Evolutionary conservation across 2,888 invertebrate species (phyloP).

Genomic region (Aricia artaxerxes): DNA sequence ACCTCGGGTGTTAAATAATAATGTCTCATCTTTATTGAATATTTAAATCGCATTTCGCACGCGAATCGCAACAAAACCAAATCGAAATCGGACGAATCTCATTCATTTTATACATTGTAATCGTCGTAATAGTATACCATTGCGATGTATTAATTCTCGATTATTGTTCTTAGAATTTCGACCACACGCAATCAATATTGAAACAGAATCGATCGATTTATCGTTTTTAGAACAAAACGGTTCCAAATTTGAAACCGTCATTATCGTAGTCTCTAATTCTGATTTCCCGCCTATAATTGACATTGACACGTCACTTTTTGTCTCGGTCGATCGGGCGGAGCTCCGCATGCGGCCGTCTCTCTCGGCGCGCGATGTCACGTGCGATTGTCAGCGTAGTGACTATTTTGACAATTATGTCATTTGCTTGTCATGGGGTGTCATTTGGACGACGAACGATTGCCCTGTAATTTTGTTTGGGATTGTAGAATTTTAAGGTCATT

Average conservation of each 20-base stretch:
- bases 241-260: conserved; percentile 77
- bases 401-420: conserved; percentile 81
- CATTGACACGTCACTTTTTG: conserved; percentile 67
- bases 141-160: conserved; percentile 71
- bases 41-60: conserved; percentile 55
- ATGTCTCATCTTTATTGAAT: conserved; percentile 63
- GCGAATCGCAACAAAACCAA: conserved; percentile 40
- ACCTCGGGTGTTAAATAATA: conserved; percentile 59
- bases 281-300: conserved; percentile 80
- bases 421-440: conserved; percentile 77
- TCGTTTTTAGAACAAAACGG: conserved; percentile 77
- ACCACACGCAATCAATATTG: conserved; percentile 72
- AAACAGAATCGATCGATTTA: conserved; percentile 75
- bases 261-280: conserved; percentile 74
- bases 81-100: conserved; percentile 50
- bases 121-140: conserved; percentile 70
- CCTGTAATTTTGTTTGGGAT: conserved; percentile 75
- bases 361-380: conserved; percentile 69
- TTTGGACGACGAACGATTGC: conserved; percentile 77
- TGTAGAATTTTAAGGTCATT: conserved; percentile 71
- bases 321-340: conserved; percentile 49
- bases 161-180: conserved; percentile 71
- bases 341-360: conserved; percentile 50
- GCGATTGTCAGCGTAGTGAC: conserved; percentile 74
- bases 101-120: conserved; percentile 60